Conservation (phyloP, 2,113 vertebrate genomes). For the Syngnathus typhle region DNA sequence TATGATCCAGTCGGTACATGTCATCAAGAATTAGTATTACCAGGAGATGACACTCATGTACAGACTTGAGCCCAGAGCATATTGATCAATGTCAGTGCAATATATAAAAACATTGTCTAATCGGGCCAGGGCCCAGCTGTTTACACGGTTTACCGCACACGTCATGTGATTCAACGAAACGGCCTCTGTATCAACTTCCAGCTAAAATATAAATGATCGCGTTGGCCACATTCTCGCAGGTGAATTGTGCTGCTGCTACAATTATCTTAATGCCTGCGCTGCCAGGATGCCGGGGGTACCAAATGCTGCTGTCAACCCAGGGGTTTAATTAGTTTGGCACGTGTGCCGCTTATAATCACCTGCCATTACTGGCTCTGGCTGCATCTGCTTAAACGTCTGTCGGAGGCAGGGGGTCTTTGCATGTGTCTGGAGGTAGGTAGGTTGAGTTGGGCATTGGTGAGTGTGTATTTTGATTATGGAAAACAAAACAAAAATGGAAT, state of each 20-base stretch:
- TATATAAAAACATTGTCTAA: not conserved
- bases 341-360: conserved; percentile 93
- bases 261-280: conserved; percentile 81
- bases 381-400: conserved; percentile 95
- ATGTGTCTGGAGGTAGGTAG: conserved; percentile 29
- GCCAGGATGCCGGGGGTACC: conserved; percentile 81
- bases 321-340: conserved; percentile 96
- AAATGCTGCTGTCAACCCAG: conserved; percentile 91
- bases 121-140: conserved; percentile 16
- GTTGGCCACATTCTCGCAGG: conserved; percentile 72
- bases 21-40: not conserved
- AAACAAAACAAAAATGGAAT: conserved; percentile 20
- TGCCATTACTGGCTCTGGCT: conserved; percentile 88
- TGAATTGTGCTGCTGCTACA: conserved; percentile 71
- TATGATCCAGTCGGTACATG: not conserved
- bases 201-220: conserved; percentile 73
- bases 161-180: conserved; percentile 34
- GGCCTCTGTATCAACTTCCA: conserved; percentile 44
- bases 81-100: not conserved
- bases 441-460: conserved; percentile 15
- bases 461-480: conserved; percentile 35
- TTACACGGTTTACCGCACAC: conserved; percentile 19
- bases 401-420: conserved; percentile 69
- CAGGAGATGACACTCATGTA: not conserved
- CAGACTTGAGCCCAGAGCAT: not conserved